Base-by-base conservation (phyloP, 2,113 vertebrate genomes). In the Crotalus viridis region DNA sequence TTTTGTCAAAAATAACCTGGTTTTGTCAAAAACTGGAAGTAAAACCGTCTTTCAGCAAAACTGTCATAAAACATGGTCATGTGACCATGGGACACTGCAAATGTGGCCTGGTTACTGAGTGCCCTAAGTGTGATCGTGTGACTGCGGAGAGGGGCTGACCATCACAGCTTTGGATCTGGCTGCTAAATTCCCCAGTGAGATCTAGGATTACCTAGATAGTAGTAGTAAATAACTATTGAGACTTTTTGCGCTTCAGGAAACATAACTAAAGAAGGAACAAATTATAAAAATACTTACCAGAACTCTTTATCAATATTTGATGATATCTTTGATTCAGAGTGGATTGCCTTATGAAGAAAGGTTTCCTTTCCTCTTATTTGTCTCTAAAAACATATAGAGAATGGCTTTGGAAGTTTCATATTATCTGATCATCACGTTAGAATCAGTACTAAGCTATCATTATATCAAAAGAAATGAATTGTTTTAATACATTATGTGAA, bases 341-440 rank as follows among this genome's bases (percentile, higher is more conserved):
- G 28, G 61, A n/a, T n/a, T 69, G 28, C 64, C 59, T 64, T 26
- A 69, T 17, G 43, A 57, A 22, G 59, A 64, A 8, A 10, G 7
- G 5, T 91, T 57, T n/a, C 26, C 39, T 59, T 10, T 61, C 46
- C 39, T 94, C 93, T 95, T 96, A 91, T 88, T 93, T 43, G 39
- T 93, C 87, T 91, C 92, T 74, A 94, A 95, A 86, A 57, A 91
- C 94, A 52, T 93, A 92, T 90, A 94, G 89, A 95, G 96, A 95
- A 91, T 91, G 26, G 21, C 15, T 94, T 92, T 92, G 96, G 91
- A 94, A 95, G 93, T 88, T 96, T 96, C 95, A 96, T 95, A 94
- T 95, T 52, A 90, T 94, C 89, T 64, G 94, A 96, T 89, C 91
- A 93, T 93, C 92, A 88, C 59, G 54, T 94, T 93, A 85, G 15